A percentile compares a stretch with the other conserved stretches of the same genome.
Conservation (phyloP, 2,113 vertebrate species). For the Lathamus discolor region DNA sequence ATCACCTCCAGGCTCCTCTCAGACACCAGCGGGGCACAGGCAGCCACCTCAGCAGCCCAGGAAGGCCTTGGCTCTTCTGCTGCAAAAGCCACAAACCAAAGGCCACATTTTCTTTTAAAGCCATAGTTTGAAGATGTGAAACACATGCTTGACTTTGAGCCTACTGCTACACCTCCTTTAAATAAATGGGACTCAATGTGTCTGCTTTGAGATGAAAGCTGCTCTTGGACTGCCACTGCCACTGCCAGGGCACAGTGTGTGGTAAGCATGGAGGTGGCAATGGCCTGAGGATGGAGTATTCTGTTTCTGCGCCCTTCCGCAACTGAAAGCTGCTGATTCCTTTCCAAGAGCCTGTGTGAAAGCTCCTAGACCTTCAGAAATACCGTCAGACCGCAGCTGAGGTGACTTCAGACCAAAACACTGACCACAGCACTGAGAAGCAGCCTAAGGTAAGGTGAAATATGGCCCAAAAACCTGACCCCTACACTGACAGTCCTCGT, state of each 20-base stretch:
- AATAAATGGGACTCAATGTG: fast-evolving
- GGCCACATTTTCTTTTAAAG: background rate
- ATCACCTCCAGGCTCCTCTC: background rate
- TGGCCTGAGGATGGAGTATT: fast-evolving
- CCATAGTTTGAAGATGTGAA: fast-evolving
- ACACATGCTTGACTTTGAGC: background rate
- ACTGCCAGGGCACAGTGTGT: fast-evolving
- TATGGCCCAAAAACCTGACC: too few species aligned
- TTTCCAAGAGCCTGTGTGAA: background rate
- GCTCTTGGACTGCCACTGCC: fast-evolving
- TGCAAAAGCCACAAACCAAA: background rate
- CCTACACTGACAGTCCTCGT: fast-evolving
- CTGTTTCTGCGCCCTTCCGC: fast-evolving
- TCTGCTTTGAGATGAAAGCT: fast-evolving
- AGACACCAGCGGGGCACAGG: fast-evolving
- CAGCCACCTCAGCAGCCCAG: fast-evolving
- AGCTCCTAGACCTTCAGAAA: fast-evolving
- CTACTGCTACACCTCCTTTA: fast-evolving
- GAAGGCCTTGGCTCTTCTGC: background rate
- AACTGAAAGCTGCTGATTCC: fast-evolving
- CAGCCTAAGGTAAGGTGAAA: background rate
- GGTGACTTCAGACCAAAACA: background rate
- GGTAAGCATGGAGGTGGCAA: fast-evolving
- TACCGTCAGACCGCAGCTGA: background rate
- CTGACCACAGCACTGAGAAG: fast-evolving